These are phyloP conservation scores for Philotrypesis tridentata DNA, from an alignment of 1,140 invertebrate genomes.

Conservation along the genomic window DNA sequence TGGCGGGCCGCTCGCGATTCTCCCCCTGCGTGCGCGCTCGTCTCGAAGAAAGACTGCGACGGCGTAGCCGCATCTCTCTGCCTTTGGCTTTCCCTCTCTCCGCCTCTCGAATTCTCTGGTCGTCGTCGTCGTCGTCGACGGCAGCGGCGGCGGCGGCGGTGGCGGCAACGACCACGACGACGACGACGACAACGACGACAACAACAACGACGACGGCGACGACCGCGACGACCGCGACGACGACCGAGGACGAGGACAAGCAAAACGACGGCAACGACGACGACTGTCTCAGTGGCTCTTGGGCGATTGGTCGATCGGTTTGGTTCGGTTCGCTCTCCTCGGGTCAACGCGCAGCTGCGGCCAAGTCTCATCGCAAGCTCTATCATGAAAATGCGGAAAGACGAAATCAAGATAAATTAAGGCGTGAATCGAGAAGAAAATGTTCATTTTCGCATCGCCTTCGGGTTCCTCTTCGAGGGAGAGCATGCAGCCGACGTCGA, in stretches of 20 bases:
- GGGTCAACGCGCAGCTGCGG: neutral
- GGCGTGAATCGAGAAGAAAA: neutral
- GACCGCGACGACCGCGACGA: neutral
- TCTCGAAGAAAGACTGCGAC: constrained; percentile 68
- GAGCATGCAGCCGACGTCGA: constrained; percentile 65
- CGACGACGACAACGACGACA: neutral
- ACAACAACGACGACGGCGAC: neutral
- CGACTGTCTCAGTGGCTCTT: constrained; percentile 36
- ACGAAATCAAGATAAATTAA: constrained; percentile 46
- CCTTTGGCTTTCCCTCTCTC: neutral
- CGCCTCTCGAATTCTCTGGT: constrained; percentile 23
- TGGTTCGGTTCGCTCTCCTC: neutral
- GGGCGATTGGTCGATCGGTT: constrained; percentile 46
- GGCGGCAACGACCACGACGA: neutral
- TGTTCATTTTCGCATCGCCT: constrained; percentile 43
- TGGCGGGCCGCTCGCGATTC: constrained; percentile 58
- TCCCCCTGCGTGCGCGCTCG: constrained; percentile 55
- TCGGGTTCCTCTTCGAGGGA: constrained; percentile 19
- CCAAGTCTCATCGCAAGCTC: neutral
- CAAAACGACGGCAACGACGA: too few relatives aligned
- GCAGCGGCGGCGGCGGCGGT: neutral
- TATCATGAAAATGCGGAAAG: constrained; percentile 45
- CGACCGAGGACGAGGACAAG: too few relatives aligned
- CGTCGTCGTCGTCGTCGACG: neutral
- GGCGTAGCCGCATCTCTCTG: constrained; percentile 53